These are phyloP conservation scores for Ormia ochracea DNA, from an alignment of 2,888 invertebrate genomes.

Conservation along the genomic window DNA sequence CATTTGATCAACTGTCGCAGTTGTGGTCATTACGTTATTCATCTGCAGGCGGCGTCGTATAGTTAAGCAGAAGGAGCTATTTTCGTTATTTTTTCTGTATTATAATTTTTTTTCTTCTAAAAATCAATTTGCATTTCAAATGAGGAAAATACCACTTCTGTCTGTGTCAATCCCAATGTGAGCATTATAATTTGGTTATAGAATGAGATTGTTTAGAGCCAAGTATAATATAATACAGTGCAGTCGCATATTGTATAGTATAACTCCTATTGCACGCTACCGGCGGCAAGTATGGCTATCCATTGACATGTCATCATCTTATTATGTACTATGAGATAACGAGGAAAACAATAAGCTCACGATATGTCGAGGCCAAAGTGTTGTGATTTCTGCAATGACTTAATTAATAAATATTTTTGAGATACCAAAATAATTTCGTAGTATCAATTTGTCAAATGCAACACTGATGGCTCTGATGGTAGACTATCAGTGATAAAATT, in stretches of 20 bases:
- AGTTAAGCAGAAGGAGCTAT: not conserved
- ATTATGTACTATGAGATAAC: too few relatives aligned
- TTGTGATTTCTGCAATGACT: too few relatives aligned
- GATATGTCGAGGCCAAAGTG: too few relatives aligned
- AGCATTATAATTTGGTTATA: not conserved
- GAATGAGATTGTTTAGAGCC: not conserved
- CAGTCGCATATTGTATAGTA: too few relatives aligned
- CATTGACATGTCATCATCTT: too few relatives aligned
- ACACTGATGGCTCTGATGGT: too few relatives aligned
- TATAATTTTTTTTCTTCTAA: constrained; percentile 5
- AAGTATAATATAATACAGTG: not conserved
- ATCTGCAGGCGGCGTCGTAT: constrained; percentile 6
- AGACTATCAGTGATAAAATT: too few relatives aligned
- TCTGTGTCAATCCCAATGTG: not conserved
- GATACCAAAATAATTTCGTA: too few relatives aligned
- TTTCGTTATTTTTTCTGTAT: constrained; percentile 1
- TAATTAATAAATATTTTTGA: too few relatives aligned
- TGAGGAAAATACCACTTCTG: constrained; percentile 31
- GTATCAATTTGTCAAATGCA: too few relatives aligned
- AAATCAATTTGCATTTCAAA: constrained; percentile 55
- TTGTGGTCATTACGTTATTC: constrained; percentile 2
- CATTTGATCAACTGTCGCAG: constrained; percentile 17
- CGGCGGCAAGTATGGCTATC: not conserved
- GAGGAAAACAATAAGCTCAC: too few relatives aligned
- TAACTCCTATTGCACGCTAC: not conserved